phyloP scores from a whole-genome alignment of 2,888 invertebrate species.

The Sarcophaga carnaria region DNA sequence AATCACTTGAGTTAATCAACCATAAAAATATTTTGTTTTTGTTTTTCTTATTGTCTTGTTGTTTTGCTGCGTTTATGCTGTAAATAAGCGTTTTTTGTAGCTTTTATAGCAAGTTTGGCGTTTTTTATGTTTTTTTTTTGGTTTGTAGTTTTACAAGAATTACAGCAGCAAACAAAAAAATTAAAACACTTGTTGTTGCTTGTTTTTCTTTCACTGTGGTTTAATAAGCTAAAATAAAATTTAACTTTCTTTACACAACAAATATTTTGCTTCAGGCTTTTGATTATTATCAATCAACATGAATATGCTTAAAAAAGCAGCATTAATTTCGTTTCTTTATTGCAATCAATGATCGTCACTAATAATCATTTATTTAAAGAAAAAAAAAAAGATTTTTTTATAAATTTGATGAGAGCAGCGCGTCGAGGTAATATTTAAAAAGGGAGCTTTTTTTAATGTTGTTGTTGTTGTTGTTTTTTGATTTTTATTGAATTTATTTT shows the following conservation, averaged over 20 bases:
- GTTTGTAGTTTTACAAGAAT: not conserved
- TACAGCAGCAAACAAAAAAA: too few species aligned
- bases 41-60: not conserved
- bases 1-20: conserved; percentile 61
- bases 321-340: conserved; percentile 27
- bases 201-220: not conserved
- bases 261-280: not conserved
- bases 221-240: not conserved
- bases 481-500: conserved; percentile 42
- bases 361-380: not conserved
- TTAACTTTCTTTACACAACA: conserved; percentile 33
- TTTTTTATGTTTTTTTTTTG: conserved; percentile 34
- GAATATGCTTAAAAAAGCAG: too few species aligned
- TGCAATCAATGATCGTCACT: conserved; percentile 42
- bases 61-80: conserved; percentile 6
- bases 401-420: conserved; percentile 10
- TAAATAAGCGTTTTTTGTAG: conserved; percentile 57
- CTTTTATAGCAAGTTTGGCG: conserved; percentile 18
- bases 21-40: conserved; percentile 44
- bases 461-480: conserved; percentile 17
- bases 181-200: conserved; percentile 56
- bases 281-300: not conserved
- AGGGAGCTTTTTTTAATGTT: not conserved
- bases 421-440: not conserved
- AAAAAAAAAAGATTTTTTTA: conserved; percentile 7